Percentiles rank a stretch among this genome's conserved stretches.
These are phyloP conservation scores for Podarcis raffonei DNA, from an alignment of 2,113 vertebrate genomes.

Conservation along the genomic window DNA sequence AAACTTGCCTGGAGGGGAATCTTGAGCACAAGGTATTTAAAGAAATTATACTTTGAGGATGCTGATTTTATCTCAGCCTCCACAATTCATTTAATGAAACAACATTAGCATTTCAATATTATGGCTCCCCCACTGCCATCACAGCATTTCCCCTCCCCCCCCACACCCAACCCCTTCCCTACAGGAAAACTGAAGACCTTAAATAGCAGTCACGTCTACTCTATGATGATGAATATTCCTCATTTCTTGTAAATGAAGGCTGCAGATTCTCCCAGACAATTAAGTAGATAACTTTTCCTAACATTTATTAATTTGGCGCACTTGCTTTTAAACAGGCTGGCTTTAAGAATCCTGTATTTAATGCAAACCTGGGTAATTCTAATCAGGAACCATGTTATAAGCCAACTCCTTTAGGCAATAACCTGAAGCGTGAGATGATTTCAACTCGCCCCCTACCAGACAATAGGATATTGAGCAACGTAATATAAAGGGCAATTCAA, in stretches of 20 bases:
- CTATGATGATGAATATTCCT: slow-evolving; percentile 54
- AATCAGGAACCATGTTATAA: not conserved
- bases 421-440: not conserved
- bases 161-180: slow-evolving; percentile 25
- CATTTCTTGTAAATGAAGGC: slow-evolving; percentile 53
- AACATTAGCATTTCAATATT: slow-evolving; percentile 73
- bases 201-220: slow-evolving; percentile 31
- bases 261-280: slow-evolving; percentile 45
- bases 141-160: slow-evolving; percentile 30
- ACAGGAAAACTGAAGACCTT: slow-evolving; percentile 52
- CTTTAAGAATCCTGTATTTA: slow-evolving; percentile 46
- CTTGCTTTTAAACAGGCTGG: slow-evolving; percentile 52
- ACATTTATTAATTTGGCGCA: slow-evolving; percentile 49
- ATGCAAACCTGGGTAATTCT: slow-evolving; percentile 42
- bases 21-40: slow-evolving; percentile 72
- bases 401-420: rapidly evolving
- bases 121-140: slow-evolving; percentile 24
- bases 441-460: not conserved
- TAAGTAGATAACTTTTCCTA: slow-evolving; percentile 54
- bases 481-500: slow-evolving; percentile 29
- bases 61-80: slow-evolving; percentile 67
- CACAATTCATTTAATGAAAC: slow-evolving; percentile 75
- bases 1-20: slow-evolving; percentile 71
- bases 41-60: slow-evolving; percentile 74
- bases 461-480: slow-evolving; percentile 6